Base-by-base conservation (phyloP, 2,888 invertebrate genomes). In the Yponomeuta evonymella region DNA sequence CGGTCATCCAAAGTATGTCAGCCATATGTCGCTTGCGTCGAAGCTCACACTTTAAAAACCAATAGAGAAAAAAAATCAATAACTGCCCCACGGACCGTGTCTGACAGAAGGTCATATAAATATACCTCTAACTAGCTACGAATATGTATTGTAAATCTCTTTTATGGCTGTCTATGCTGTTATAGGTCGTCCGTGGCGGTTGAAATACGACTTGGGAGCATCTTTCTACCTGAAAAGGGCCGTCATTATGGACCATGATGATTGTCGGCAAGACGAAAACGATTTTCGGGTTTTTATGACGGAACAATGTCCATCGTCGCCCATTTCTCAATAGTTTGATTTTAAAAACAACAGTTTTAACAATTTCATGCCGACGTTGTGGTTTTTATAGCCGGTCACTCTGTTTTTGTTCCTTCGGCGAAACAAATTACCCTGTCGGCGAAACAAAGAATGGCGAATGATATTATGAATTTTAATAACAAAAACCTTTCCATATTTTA, bases 131-230 rank as follows among this genome's bases (percentile, higher is more conserved):
- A 92, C 90, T 88, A 89, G 86, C 82, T 82, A 86, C 84, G 83
- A 88, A 91, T 91, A 85, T 82, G 83, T 84, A 89, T 90, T 89
- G 87, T 91, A 90, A 92, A 90, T 89, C 88, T 87, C 83, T 84
- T 90, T 90, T 89, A 90, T 88, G 83, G 87, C 87, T 86, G 83
- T 67, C 88, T 81, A 86, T 80, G 79, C 81, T 80, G 81, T 83
- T 58, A 15, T 43, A 43, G 43, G 51, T 15, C 15, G 85, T 84
- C 86, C 86, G 78, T 88, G 90, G 85, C 90, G 85, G 87, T 87
- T 91, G 87, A 90, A 89, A 90, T 91, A 92, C 89, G 85, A 87
- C 88, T 90, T 87, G 82, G 86, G 87, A 85, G 85, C 84, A 79
- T 86, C 8, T 86, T 79, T 87, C 89, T 92, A 92, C 92, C 92